Base-by-base conservation (phyloP, 2,888 invertebrate species). In the Formica aserva region DNA sequence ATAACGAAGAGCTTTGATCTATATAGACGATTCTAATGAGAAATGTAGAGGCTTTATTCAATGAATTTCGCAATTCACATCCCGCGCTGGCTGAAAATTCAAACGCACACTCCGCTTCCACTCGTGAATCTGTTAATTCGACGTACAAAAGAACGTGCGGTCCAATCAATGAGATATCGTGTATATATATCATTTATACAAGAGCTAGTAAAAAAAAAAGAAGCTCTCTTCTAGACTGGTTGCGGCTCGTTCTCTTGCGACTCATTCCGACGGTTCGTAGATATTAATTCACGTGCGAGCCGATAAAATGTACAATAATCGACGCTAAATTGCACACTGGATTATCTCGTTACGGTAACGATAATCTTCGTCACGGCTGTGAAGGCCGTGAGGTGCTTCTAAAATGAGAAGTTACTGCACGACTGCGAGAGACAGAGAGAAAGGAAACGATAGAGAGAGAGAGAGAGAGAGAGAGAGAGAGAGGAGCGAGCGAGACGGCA, bases 301-400 rank as follows among this genome's bases (percentile, higher is more conserved):
- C 60, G 78, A 80, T 80, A 80, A 80, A 80, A 80, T 45, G 71
- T 71, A 80, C 69, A 71, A 80, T 80, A 80, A 80, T 82, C 74
- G 63, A 75, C 77, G 78, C 52, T 74, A 82, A 76, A 77, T 82
- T 82, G 76, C 81, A 82, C 78, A 80, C 72, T 80, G 78, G 41
- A 80, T 80, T 80, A 80, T 80, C 76, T 76, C 22, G 81, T 82
- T 69, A 84, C 74, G 52, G 81, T 83, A 48, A 86, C 87, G 75
- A 87, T 86, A 81, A 83, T 48, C 81, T 82, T 52, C 80, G 82
- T 67, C 82, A 80, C 81, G 63, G 69, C 62, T 75, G 84, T 45
- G 66, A 77, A 66, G 45, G 83, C 63, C 63, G 85, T 75, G 81
- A 77, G 67, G 63, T 55, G 26, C 55, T 77, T 55, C 78, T 80